Evolutionary conservation across 2,797 vertebrate species (phyloP).

Genomic region (Poecilia picta): DNA sequence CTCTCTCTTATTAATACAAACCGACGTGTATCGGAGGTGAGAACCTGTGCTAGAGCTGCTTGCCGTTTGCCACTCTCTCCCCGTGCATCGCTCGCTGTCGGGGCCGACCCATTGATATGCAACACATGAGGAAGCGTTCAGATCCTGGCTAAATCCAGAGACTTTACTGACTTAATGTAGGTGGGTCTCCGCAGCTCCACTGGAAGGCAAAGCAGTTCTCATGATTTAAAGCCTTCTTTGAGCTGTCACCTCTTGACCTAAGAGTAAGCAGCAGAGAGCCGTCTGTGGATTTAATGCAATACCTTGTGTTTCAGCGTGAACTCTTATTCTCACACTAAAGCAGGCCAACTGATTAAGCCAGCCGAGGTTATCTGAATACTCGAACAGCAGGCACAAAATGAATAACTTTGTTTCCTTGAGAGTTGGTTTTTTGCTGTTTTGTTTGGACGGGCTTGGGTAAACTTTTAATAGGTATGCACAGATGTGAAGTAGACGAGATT

Average conservation of each 20-base stretch:
- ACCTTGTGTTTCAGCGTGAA: conserved; percentile 66
- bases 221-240: conserved; percentile 76
- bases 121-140: conserved; percentile 52
- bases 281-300: conserved; percentile 69
- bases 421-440: conserved; percentile 50
- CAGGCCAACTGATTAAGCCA: conserved; percentile 51
- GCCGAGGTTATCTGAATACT: conserved; percentile 49
- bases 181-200: conserved; percentile 61
- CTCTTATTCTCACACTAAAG: conserved; percentile 75
- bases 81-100: conserved; percentile 33
- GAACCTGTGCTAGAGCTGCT: conserved; percentile 11
- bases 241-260: conserved; percentile 78
- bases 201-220: conserved; percentile 82
- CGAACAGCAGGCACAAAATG: conserved; percentile 41
- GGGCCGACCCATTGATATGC: conserved; percentile 75
- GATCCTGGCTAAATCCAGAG: conserved; percentile 79
- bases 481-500: conserved; percentile 28
- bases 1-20: conserved; percentile 9
- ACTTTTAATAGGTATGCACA: conserved; percentile 20
- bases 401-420: conserved; percentile 63
- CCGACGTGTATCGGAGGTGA: neutral
- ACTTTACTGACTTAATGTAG: conserved; percentile 79
- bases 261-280: conserved; percentile 68
- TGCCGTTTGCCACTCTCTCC: conserved; percentile 26
- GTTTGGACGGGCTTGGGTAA: conserved; percentile 33